Percentiles rank a stretch among this genome's conserved stretches.
Conservation (phyloP, 2,888 invertebrate genomes). For the Dendrolimus houi region DNA sequence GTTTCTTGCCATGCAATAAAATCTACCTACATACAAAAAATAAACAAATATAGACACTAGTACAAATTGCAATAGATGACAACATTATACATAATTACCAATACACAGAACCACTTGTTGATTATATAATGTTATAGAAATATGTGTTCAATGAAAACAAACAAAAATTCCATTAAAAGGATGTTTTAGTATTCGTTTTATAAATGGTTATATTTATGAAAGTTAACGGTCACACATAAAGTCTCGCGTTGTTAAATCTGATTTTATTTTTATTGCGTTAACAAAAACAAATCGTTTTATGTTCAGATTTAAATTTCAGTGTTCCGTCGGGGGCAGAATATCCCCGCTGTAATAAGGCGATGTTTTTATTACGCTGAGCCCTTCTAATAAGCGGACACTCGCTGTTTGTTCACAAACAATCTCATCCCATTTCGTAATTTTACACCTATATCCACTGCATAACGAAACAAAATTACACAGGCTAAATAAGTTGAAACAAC, state of each 20-base stretch:
- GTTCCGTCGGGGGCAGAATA: conserved; percentile 34
- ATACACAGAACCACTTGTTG: background rate
- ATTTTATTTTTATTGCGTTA: conserved; percentile 57
- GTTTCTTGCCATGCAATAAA: too few relatives aligned
- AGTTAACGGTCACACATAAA: conserved; percentile 37
- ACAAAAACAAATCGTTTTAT: conserved; percentile 63
- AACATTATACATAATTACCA: too few relatives aligned
- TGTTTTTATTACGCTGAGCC: conserved; percentile 66
- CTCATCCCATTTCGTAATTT: conserved; percentile 58
- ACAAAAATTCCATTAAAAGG: background rate
- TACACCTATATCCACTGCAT: conserved; percentile 49
- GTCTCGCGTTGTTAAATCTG: conserved; percentile 41
- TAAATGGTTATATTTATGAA: conserved; percentile 23
- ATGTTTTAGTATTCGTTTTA: conserved; percentile 7
- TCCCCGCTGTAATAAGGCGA: conserved; percentile 55
- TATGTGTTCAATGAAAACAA: background rate
- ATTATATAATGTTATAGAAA: background rate
- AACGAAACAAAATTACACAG: conserved; percentile 40
- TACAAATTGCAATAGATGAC: too few relatives aligned
- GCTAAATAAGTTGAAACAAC: conserved; percentile 36
- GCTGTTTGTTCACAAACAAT: conserved; percentile 66
- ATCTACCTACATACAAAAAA: too few relatives aligned
- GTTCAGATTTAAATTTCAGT: conserved; percentile 60
- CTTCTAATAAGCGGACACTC: conserved; percentile 66
- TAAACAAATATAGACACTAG: too few relatives aligned